Percentiles rank a stretch among this genome's conserved stretches.
phyloP scores from a whole-genome alignment of 2,113 vertebrate species.

The Pollachius pollachius region DNA sequence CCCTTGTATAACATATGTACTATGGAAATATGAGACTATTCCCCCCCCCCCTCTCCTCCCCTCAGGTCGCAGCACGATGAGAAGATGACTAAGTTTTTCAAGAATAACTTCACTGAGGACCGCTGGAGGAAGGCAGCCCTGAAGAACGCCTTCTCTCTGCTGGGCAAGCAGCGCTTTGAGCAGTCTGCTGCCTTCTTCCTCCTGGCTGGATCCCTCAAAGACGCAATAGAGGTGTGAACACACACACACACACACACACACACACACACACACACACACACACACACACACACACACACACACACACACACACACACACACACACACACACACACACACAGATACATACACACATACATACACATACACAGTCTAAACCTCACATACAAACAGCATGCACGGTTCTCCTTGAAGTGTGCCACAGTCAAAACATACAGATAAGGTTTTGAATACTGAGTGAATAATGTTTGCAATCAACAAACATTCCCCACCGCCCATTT shows the following conservation, averaged over 20 bases:
- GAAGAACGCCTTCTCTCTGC: slow-evolving; percentile 96
- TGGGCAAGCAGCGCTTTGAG: slow-evolving; percentile 98
- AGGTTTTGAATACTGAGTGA: not conserved
- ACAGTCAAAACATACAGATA: slow-evolving; percentile 63
- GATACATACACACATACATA: not conserved
- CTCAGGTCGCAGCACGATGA: slow-evolving; percentile 92
- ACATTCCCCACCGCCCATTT: too few relatives aligned
- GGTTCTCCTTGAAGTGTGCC: slow-evolving; percentile 49
- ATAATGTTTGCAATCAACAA: not conserved
- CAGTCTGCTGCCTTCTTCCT: slow-evolving; percentile 97
- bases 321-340: not conserved
- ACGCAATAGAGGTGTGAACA: slow-evolving; percentile 89
- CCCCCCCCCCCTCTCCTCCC: not conserved
- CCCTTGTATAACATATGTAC: not conserved
- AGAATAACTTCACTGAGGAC: slow-evolving; percentile 95
- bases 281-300: too few relatives aligned
- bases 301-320: not conserved
- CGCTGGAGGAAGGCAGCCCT: slow-evolving; percentile 96
- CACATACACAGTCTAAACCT: slow-evolving; percentile 48
- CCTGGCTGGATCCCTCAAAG: slow-evolving; percentile 94
- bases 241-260: not conserved
- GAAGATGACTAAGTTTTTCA: slow-evolving; percentile 98
- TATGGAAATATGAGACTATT: not conserved
- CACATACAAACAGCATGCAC: slow-evolving; percentile 31
- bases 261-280: not conserved